phyloP scores from a whole-genome alignment of 1,140 invertebrate genomes.

The Notospermus geniculatus region DNA sequence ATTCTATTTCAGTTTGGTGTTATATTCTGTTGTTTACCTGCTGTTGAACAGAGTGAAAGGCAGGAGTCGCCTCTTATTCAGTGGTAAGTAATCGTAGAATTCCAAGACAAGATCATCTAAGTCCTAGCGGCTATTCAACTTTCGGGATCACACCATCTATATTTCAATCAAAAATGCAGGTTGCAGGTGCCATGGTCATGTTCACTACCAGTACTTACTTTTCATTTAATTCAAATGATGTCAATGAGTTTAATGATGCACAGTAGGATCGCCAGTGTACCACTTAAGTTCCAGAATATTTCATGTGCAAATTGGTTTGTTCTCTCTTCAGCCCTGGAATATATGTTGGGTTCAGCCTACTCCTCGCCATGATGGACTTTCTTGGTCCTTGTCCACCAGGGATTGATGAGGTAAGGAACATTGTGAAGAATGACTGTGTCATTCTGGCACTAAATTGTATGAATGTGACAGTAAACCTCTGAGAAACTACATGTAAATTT shows the following conservation, averaged over 20 bases:
- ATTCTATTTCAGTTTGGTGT: conserved; percentile 3
- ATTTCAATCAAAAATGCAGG: neutral
- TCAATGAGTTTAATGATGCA: too few relatives aligned
- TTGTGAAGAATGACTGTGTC: neutral
- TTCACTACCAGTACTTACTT: too few relatives aligned
- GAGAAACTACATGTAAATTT: too few relatives aligned
- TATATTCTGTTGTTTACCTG: conserved; percentile 4
- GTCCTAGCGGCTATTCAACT: too few relatives aligned
- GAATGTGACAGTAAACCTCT: neutral
- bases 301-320: neutral
- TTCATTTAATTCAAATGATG: too few relatives aligned
- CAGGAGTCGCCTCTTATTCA: neutral
- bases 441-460: neutral
- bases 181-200: too few relatives aligned
- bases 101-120: too few relatives aligned
- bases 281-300: neutral
- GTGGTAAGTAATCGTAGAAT: too few relatives aligned
- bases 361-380: conserved; percentile 3
- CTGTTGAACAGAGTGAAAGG: neutral
- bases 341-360: neutral
- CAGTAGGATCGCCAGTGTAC: too few relatives aligned
- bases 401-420: neutral
- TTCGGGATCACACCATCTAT: too few relatives aligned
- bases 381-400: neutral
- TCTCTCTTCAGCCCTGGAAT: conserved; percentile 4